Evolutionary conservation across 2,888 invertebrate genomes (phyloP).

Genomic region (Vesta saturnalis): DNA sequence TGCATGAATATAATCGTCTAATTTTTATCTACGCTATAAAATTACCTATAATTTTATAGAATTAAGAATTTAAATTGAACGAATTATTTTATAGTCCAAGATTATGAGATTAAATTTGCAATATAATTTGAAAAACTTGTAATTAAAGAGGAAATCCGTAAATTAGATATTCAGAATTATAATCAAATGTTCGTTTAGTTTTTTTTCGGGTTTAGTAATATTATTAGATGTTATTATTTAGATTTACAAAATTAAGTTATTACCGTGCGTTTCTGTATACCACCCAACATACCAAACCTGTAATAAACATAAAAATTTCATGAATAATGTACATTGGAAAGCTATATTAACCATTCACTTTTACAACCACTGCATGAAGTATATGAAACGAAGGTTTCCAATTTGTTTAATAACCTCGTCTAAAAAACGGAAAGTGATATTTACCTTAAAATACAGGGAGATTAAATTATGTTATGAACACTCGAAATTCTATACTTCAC

Average conservation of each 20-base stretch:
- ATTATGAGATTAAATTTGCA: constrained; percentile 28
- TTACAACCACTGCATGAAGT: too few species aligned
- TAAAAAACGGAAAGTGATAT: too few species aligned
- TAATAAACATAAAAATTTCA: background rate
- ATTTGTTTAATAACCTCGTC: too few species aligned
- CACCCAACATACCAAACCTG: background rate
- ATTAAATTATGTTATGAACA: too few species aligned
- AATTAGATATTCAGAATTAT: constrained; percentile 9
- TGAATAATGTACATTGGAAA: background rate
- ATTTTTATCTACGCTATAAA: constrained; percentile 25
- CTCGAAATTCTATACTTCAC: too few species aligned
- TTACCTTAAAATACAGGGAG: too few species aligned
- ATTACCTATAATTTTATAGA: constrained; percentile 28
- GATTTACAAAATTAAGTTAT: background rate
- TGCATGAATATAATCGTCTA: constrained; percentile 26
- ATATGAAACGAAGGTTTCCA: too few species aligned
- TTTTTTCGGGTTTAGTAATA: too few species aligned
- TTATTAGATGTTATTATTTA: background rate
- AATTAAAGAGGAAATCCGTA: constrained; percentile 14
- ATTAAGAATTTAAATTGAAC: constrained; percentile 26
- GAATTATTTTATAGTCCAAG: constrained; percentile 28
- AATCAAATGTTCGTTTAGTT: constrained; percentile 12
- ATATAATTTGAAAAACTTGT: constrained; percentile 15
- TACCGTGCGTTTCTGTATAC: background rate
- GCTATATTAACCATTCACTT: background rate